phyloP scores from a whole-genome alignment of 1,140 invertebrate species.

The Neodiprion virginianus region DNA sequence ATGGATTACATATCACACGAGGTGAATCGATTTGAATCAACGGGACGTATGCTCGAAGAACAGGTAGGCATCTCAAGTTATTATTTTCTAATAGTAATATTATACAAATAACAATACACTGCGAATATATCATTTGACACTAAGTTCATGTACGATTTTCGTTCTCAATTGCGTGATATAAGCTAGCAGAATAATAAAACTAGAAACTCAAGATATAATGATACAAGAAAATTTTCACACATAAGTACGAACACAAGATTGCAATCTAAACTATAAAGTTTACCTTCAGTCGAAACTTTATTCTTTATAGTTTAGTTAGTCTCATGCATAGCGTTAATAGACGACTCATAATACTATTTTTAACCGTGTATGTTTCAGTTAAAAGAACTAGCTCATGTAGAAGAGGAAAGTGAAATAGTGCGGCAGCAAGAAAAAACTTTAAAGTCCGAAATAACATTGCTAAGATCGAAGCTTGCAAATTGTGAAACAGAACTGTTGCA shows the following conservation, averaged over 20 bases:
- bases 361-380: conserved; percentile 61
- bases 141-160: conserved; percentile 16
- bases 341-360: conserved; percentile 11
- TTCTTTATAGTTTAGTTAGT: conserved; percentile 19
- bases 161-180: conserved; percentile 13
- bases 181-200: not conserved
- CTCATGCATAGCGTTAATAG: not conserved
- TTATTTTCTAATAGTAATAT: conserved; percentile 16
- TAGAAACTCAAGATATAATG: no score
- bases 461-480: conserved; percentile 84
- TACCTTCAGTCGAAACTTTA: not conserved
- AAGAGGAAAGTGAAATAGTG: conserved; percentile 88
- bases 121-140: not conserved
- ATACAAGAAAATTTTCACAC: no score
- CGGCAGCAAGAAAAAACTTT: conserved; percentile 86
- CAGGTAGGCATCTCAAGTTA: conserved; percentile 63
- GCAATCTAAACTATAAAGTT: not conserved
- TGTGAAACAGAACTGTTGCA: conserved; percentile 88
- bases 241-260: not conserved
- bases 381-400: conserved; percentile 78
- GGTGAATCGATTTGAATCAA: conserved; percentile 77
- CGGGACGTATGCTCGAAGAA: conserved; percentile 76
- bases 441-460: conserved; percentile 82
- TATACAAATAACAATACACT: not conserved
- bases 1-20: conserved; percentile 84